Base-by-base conservation (phyloP, 2,797 vertebrate species). In the Takifugu ocellatus region DNA sequence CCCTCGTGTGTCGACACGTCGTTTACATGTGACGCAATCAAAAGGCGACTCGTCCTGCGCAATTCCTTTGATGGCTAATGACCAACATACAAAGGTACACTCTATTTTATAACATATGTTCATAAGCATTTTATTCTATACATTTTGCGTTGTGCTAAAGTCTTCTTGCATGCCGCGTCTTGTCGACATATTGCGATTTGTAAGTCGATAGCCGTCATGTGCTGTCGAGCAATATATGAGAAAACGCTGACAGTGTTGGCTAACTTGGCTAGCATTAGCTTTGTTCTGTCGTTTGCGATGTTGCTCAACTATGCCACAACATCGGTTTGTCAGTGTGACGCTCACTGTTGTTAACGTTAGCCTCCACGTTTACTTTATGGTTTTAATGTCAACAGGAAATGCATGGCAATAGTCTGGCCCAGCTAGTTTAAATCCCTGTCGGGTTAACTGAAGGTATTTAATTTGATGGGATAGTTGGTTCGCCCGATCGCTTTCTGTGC, bases 61-160 rank as follows among this genome's bases (percentile, higher is more conserved):
- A 65, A 79, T 61, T 84, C 79, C 83, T 81, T 63, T 81, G 63
- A 65, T 74, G 33, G 79, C 77, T 84, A 84, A 71, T 59, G 56
- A 26, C 17, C 57, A 25, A 1, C 54, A 73, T 49, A 63, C 70
- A 59, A 76, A 82, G 84, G 84, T 84, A 83, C 21, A 50, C 44
- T 46, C 2, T 46, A 44, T 59, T 59, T 56, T 16, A 29, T n/a
- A 49, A 16, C 46, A 15, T 14, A 11, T 0, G 25, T 42, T 24
- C 7, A 25, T 6, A 5, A 5, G 9, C 14, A 1, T 31, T 39
- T 25, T 8, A 3, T 24, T 6, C 27, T 33, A 9, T 3, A 3
- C 7, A 14, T 6, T n/a, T 49, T 31, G 6, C 2, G 51, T 26
- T 46, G 27, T 48, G 46, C 51, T 0, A 0, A 1, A 7, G 14